These are phyloP conservation scores for Leucoma salicis DNA, from an alignment of 2,888 invertebrate genomes.

Conservation along the genomic window DNA sequence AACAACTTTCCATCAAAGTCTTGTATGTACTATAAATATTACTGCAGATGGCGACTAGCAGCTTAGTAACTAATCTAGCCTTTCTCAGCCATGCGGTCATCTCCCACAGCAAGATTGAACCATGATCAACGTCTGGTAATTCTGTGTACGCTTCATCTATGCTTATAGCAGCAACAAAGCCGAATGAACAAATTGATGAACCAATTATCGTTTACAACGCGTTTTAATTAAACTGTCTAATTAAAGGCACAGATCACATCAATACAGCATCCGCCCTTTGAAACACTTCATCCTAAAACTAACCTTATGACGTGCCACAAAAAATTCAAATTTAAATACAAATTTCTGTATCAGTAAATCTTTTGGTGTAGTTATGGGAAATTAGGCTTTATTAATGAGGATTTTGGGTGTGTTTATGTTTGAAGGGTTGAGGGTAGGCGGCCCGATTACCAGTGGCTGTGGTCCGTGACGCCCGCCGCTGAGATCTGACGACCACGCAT, in stretches of 20 bases:
- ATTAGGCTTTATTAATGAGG: constrained; percentile 15
- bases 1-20: too few species aligned
- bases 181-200: constrained; percentile 55
- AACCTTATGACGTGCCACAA: constrained; percentile 2
- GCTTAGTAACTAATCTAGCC: too few species aligned
- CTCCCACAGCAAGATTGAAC: too few species aligned
- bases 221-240: constrained; percentile 73
- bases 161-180: constrained; percentile 27
- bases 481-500: constrained; percentile 61
- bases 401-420: constrained; percentile 8
- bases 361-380: not conserved
- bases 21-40: too few species aligned
- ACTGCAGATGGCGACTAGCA: too few species aligned
- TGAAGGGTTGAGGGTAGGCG: constrained; percentile 57
- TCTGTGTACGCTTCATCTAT: not conserved
- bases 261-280: constrained; percentile 56
- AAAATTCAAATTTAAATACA: constrained; percentile 24
- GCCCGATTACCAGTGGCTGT: constrained; percentile 61
- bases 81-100: too few species aligned
- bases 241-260: constrained; percentile 64
- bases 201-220: constrained; percentile 68
- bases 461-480: constrained; percentile 76
- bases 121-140: too few species aligned
- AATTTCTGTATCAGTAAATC: constrained; percentile 7
- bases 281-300: constrained; percentile 11